Percentiles rank a stretch among this genome's conserved stretches.
Evolutionary conservation across 2,888 invertebrate genomes (phyloP).

Genomic region (Watsonalla cultraria): DNA sequence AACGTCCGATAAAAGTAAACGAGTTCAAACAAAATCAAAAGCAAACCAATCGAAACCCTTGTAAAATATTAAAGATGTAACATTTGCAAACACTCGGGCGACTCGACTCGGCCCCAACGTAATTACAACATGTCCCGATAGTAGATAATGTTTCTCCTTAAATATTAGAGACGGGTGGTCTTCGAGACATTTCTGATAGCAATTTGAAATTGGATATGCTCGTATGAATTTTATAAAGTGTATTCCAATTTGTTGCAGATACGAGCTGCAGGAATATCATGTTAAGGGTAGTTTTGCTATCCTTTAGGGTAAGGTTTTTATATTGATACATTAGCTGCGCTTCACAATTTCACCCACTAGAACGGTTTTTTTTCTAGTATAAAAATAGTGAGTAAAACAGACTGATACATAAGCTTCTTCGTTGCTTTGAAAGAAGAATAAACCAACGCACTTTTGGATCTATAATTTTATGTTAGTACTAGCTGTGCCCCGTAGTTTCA

Average conservation of each 20-base stretch:
- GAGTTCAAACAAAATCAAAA: conserved; percentile 11
- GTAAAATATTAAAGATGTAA: conserved; percentile 45
- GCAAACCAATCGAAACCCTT: conserved; percentile 23
- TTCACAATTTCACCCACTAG: too few species aligned
- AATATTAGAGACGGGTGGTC: conserved; percentile 47
- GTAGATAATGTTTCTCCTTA: conserved; percentile 48
- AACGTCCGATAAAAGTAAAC: conserved; percentile 10
- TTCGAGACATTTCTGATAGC: conserved; percentile 29
- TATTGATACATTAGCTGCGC: too few species aligned
- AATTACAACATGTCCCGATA: conserved; percentile 43
- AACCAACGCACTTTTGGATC: too few species aligned
- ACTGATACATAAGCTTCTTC: too few species aligned
- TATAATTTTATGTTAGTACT: too few species aligned
- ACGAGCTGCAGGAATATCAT: conserved; percentile 4
- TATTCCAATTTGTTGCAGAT: conserved; percentile 14
- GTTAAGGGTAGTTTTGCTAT: neutral
- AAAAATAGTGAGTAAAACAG: too few species aligned
- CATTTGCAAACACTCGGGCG: conserved; percentile 27
- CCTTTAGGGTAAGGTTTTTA: neutral
- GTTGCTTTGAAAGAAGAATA: too few species aligned
- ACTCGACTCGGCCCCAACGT: conserved; percentile 33
- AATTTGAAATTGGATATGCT: conserved; percentile 41
- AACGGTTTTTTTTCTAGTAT: too few species aligned
- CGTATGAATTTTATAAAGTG: conserved; percentile 36
- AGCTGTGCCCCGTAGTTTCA: too few species aligned